phyloP scores from a whole-genome alignment of 2,113 vertebrate genomes.

The Arenaria interpres region DNA sequence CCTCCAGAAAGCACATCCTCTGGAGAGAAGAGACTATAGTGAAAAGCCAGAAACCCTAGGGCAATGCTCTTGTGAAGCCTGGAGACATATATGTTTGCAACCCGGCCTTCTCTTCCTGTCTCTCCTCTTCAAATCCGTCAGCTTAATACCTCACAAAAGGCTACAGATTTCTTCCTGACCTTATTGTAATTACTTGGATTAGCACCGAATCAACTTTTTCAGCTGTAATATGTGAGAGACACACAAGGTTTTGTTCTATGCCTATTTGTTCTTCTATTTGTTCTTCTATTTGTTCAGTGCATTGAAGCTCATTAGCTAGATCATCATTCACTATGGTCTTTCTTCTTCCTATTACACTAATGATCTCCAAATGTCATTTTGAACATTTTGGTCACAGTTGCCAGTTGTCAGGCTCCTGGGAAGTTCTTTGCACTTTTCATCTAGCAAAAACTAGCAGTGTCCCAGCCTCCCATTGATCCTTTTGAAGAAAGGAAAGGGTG shows the following conservation, averaged over 20 bases:
- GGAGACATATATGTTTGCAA: background rate
- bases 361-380: conserved; percentile 23
- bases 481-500: background rate
- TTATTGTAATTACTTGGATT: conserved; percentile 26
- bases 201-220: conserved; percentile 25
- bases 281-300: conserved; percentile 34
- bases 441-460: background rate
- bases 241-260: conserved; percentile 29
- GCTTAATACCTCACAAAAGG: background rate
- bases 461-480: background rate
- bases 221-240: background rate
- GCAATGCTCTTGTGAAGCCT: background rate
- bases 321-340: conserved; percentile 10
- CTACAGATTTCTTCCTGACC: background rate
- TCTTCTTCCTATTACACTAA: conserved; percentile 3
- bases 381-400: background rate
- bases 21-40: background rate
- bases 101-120: background rate
- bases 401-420: background rate
- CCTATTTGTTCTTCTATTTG: conserved; percentile 40
- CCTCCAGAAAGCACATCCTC: background rate
- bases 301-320: background rate
- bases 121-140: background rate
- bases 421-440: conserved; percentile 1
- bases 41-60: background rate